phyloP scores from a whole-genome alignment of 2,797 vertebrate species.

The Champsocephalus esox region DNA sequence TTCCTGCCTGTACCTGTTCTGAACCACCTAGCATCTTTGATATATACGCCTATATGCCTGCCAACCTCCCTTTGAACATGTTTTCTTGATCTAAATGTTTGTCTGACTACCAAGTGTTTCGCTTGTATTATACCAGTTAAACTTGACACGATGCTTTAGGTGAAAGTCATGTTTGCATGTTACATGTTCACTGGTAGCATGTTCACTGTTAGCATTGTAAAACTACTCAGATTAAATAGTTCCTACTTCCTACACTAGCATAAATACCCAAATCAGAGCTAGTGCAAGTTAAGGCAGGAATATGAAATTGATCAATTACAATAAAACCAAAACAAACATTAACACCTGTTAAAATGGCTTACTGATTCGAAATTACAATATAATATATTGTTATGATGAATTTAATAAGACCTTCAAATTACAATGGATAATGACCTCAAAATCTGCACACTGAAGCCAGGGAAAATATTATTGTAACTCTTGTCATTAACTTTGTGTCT shows the following conservation, averaged over 20 bases:
- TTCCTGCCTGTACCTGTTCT: slow-evolving; percentile 57
- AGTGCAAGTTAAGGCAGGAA: not conserved
- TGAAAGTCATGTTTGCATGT: not conserved
- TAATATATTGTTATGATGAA: not conserved
- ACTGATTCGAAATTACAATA: not conserved
- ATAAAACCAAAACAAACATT: not conserved
- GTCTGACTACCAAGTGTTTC: slow-evolving; percentile 6
- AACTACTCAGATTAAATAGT: no score
- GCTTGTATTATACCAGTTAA: not conserved
- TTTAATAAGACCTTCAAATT: not conserved
- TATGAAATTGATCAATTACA: not conserved
- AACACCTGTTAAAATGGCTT: not conserved
- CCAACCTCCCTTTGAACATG: slow-evolving; percentile 25
- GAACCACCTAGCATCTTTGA: slow-evolving; percentile 34
- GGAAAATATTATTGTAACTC: not conserved
- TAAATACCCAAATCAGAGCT: not conserved
- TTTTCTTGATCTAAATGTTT: slow-evolving; percentile 14
- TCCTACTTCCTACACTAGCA: not conserved
- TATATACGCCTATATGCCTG: slow-evolving; percentile 16
- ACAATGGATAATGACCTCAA: not conserved
- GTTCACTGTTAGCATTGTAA: not conserved
- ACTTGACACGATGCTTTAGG: not conserved
- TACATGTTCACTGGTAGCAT: not conserved
- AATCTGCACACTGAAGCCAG: not conserved
- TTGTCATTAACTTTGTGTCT: not conserved